Evolutionary conservation across 2,888 invertebrate genomes (phyloP), one percentile per base, ranked within the genome.

Genomic region (Protophormia terraenovae): DNA sequence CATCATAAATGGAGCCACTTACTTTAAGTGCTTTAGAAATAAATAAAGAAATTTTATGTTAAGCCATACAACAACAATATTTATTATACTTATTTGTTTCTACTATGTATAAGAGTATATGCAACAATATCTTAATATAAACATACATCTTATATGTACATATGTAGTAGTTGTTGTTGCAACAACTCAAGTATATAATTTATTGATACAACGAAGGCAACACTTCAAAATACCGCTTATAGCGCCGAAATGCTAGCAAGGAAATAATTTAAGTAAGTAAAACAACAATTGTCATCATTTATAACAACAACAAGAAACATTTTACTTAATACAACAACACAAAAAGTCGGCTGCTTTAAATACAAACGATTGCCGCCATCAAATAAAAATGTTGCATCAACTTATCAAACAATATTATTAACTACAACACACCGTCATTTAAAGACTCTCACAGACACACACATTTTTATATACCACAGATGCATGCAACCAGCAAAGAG

Each of bases 201-300:
- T 83, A 86, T 83, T 79, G 86, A 66, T 45, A 79, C 86, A 79
- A 83, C 72, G 41, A 67, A 71, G 60, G 77, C 78, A 78, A 79
- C 83, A 86, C 86, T 86, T 86, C 83, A 86, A 79, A 71, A 77
- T 66, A 69, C 58, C 16, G 75, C 58, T 73, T 32, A 32, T 60
- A 83, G 67, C 67, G 83, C 76, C 79, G 29, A 72, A 66, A 66
- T 66, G 45, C 62, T 66, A 7, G 29, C 38, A 47, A 53, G 35
- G 53, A 69, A 75, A 62, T 62, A 69, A 76, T 64, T 69, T 16
- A 72, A 72, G 55, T 55, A 55, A 55, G 50, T 66, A 69, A 73
- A 77, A 73, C 77, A 77, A 73, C 77, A 85, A 85, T 78, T 85
- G 84, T 78, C 84, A 82, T 85, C 77, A 77, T 81, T 77, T 81